Base-by-base conservation (phyloP, 2,113 vertebrate genomes). In the Lepisosteus oculatus region DNA sequence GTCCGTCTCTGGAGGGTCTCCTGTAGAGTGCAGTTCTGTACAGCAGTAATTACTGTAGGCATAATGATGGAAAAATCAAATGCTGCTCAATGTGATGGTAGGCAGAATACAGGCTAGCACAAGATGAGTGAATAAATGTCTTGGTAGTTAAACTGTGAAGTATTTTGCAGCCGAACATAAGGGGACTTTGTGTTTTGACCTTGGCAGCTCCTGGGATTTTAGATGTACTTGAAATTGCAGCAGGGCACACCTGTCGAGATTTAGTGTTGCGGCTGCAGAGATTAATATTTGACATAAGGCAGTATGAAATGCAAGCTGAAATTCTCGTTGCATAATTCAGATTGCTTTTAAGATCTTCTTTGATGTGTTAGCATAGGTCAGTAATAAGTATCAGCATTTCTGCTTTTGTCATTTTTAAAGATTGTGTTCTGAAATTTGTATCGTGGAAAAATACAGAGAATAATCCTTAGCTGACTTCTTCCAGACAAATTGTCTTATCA, bases 121-220 rank as follows among this genome's bases (percentile, higher is more conserved):
- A 68, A n/a, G 17, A 70, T 43, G 8, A 14, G 17, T 12, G n/a
- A 55, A 57, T 43, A 56, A 43, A 43, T 65, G 47, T 68, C 43
- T 59, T 43, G 41, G n/a, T 13, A 14, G 47, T 29, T 72, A 68
- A 72, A 74, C 47, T 47, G 43, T 64, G 68, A 69, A 71, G 65
- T 29, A 42, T 55, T 74, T 73, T 63, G 61, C 68, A 67, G 71
- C 51, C 61, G 44, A 74, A 51, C 17, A 42, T 29, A 56, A 71
- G 54, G 55, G 56, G 61, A 43, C 61, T 41, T n/a, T 56, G 54
- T 54, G 43, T 8, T 41, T 7, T 72, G 72, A 77, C 67, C 57
- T 74, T 73, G 43, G 3, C 3, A 65, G 44, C 67, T 55, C 56
- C n/a, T 55, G 67, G 43, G 61, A 61, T 55, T 61, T 67, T 47